These are phyloP conservation scores for Paradisaea rubra DNA, from an alignment of 2,113 vertebrate genomes.

Conservation along the genomic window DNA sequence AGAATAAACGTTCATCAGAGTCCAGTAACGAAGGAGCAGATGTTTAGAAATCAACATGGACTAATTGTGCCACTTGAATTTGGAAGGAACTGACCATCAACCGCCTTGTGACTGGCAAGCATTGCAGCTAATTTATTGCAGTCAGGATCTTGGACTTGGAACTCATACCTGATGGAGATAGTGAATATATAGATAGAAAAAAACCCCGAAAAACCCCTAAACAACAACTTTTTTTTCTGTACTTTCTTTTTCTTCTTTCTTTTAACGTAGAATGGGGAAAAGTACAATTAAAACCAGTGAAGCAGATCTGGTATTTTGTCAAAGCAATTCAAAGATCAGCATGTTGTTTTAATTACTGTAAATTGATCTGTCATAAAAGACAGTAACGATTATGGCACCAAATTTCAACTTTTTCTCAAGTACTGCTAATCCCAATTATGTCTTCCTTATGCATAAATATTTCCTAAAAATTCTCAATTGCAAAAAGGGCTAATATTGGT, in stretches of 20 bases:
- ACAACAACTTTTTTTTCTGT: fast-evolving
- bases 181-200: neutral
- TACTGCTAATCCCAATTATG: neutral
- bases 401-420: neutral
- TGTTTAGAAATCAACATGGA: neutral
- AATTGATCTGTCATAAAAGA: neutral
- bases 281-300: neutral
- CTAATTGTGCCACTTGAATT: neutral
- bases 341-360: neutral
- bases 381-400: neutral
- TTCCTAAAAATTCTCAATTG: neutral
- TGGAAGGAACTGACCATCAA: neutral
- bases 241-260: fast-evolving
- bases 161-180: neutral
- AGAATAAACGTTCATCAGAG: neutral
- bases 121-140: neutral
- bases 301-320: neutral
- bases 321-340: neutral
- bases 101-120: neutral
- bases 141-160: neutral
- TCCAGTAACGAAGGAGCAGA: neutral
- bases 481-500: neutral
- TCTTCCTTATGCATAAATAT: neutral
- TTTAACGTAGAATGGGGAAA: neutral
- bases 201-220: fast-evolving